Percentiles rank a stretch among this genome's conserved stretches.
Evolutionary conservation across 2,888 invertebrate species (phyloP).

Genomic region (Hartigia nigra): DNA sequence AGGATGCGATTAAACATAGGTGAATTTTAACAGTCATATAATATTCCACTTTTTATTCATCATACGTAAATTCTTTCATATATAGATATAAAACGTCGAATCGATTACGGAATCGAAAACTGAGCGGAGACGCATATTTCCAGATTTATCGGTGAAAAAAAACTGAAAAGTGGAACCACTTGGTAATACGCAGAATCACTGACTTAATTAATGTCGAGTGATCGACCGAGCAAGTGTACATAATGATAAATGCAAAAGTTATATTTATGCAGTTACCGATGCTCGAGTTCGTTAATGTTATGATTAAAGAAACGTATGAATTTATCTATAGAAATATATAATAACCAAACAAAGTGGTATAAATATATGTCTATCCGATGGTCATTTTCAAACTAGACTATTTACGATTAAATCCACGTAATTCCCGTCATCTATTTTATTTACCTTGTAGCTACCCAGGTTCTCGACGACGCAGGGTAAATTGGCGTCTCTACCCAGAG

Average conservation of each 20-base stretch:
- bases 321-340: neutral
- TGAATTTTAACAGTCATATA: neutral
- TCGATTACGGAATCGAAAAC: no score
- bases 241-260: neutral
- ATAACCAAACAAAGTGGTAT: neutral
- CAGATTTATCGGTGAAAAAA: no score
- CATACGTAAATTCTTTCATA: neutral
- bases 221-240: neutral
- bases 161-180: neutral
- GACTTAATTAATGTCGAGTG: neutral
- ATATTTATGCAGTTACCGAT: neutral
- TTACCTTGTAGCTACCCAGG: conserved; percentile 89
- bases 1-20: neutral
- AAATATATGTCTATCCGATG: neutral
- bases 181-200: neutral
- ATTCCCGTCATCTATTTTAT: neutral
- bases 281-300: neutral
- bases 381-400: neutral
- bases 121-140: no score
- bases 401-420: neutral
- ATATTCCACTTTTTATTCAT: neutral
- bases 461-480: conserved; percentile 91
- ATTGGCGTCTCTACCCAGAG: conserved; percentile 88
- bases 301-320: neutral
- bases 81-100: no score